Conservation (phyloP, 2,797 vertebrate genomes). For the Pipistrellus pipistrellus region DNA sequence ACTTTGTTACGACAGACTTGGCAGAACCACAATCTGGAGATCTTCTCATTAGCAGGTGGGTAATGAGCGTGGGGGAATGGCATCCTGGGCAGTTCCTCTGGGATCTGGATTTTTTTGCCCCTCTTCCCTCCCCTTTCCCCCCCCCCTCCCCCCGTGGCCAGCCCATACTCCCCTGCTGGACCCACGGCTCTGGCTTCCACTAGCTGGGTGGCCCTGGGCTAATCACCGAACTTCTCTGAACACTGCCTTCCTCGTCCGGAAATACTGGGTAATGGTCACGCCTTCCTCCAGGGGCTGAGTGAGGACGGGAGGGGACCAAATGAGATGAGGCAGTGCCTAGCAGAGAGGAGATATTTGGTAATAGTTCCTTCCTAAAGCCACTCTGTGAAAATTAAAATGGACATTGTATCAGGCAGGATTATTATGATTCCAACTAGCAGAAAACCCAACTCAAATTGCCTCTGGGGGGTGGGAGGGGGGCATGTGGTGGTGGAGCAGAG, state of each 20-base stretch:
- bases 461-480: not conserved
- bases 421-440: not conserved
- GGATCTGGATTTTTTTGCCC: not conserved
- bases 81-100: accelerated
- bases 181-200: accelerated
- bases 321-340: not conserved
- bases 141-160: not conserved
- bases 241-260: not conserved
- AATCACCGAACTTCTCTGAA: not conserved
- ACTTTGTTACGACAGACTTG: slow-evolving; percentile 1
- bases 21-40: not conserved
- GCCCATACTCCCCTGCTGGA: accelerated
- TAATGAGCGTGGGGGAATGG: not conserved
- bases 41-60: slow-evolving; percentile 57
- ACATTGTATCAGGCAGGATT: not conserved
- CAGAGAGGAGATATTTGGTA: not conserved
- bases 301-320: not conserved
- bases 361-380: not conserved
- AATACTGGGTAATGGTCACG: not conserved
- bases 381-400: not conserved
- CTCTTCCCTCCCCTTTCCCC: not conserved
- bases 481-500: not conserved
- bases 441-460: not conserved
- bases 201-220: not conserved
- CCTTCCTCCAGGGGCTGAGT: not conserved